Evolutionary conservation across 2,888 invertebrate genomes (phyloP), one percentile per base, ranked within the genome.

Genomic region (Peribatodes rhomboidaria): DNA sequence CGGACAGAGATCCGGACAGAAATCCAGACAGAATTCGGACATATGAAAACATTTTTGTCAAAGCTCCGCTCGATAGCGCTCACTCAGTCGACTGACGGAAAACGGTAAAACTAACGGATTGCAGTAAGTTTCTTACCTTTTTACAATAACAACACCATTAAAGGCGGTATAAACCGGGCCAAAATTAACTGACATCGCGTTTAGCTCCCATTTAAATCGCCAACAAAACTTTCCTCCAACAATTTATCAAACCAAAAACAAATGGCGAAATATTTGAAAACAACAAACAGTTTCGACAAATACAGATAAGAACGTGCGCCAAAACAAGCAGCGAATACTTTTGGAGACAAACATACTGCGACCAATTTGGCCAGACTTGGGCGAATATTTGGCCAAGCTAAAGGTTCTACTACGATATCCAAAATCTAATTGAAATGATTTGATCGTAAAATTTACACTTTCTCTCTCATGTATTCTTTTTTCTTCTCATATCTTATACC

Each of bases 331-430:
- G 14, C 22, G 47, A 58, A 50, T 44, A 50, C 42, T 65, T 49
- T 37, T 42, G 50, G 44, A 16, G 59, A 64, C 64, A 54, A 60
- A 65, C 64, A 59, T 49, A 50, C 49, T 58, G 59, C 31, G 50
- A 50, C 64, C 64, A 60, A 60, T 60, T 65, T 67, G 56, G 60
- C 46, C 67, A 35, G 37, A 50, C 53, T 65, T 63, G 53, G 67
- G 54, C 63, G 59, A 63, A 63, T 60, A 50, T 66, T 59, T 61
- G 63, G 53, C 56, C 65, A 56, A 65, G 56, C 16, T 13, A 20
- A 46, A 39, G 55, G 58, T 39, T 22, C 55, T 69, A 69, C 68
- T 58, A 33, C 9, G n/a, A 31, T 18, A 11, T 18, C 20, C 11
- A 20, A 4, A 4, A 27, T 9, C 4, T 4, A 18, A 37, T 37